These are phyloP conservation scores for Galbula dea DNA, from an alignment of 2,113 vertebrate genomes.

Conservation along the genomic window DNA sequence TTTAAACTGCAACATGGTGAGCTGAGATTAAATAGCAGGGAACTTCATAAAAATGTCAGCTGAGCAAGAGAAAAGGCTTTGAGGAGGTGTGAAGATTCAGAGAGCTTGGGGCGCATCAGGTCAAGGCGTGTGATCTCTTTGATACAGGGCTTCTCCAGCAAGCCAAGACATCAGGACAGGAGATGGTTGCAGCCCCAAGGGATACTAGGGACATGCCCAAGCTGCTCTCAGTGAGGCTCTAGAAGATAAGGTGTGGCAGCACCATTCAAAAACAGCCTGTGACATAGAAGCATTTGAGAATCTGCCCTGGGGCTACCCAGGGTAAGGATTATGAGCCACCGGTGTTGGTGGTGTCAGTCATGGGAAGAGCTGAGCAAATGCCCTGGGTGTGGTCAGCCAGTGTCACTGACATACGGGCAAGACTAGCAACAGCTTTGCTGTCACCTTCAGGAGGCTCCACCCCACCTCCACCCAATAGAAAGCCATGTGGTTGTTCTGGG, in stretches of 20 bases:
- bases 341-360: background rate
- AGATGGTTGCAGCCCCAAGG: background rate
- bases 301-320: background rate
- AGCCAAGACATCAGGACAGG: background rate
- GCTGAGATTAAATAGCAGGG: background rate
- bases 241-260: background rate
- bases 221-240: background rate
- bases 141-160: background rate
- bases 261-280: background rate
- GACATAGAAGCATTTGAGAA: background rate
- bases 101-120: background rate
- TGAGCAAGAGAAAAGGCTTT: slow-evolving; percentile 38
- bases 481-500: background rate
- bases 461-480: background rate
- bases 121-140: background rate
- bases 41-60: slow-evolving; percentile 38
- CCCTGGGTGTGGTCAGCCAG: background rate
- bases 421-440: background rate
- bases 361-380: background rate
- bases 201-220: background rate
- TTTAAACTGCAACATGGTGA: background rate
- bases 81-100: slow-evolving; percentile 31
- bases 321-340: background rate
- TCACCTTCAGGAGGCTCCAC: background rate
- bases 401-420: background rate